Evolutionary conservation across 2,888 invertebrate genomes (phyloP), one percentile per base, ranked within the genome.

Genomic region (Brachyptera putata): DNA sequence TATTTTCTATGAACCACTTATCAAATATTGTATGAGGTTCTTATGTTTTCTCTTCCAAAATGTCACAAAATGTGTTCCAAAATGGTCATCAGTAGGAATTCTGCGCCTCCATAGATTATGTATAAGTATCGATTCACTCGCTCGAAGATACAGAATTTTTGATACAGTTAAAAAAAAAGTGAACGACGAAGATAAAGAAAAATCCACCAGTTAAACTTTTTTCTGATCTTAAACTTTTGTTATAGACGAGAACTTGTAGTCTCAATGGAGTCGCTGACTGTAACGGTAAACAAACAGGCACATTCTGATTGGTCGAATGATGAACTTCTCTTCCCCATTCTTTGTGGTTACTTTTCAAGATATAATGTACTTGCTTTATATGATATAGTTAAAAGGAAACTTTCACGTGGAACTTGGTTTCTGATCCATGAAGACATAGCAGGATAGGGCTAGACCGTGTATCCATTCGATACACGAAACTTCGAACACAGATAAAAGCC

Each of bases 181-280:
- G 24, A 24, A 46, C 22, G 46, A 24, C 21, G 46, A 46, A 24
- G 24, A 46, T 24, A 24, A 46, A 24, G 24, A 21, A 11, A 21
- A 24, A 46, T 46, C 22, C 22, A 46, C 21, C 46, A 24, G n/a
- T n/a, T 24, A 43, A 49, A 58, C 22, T 34, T 58, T 58, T 58
- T 58, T 48, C 58, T 58, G 58, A 49, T 58, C 58, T 58, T 36
- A 58, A 58, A 49, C 46, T 58, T 58, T 58, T 26, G 49, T 49
- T 49, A 22, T 13, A 30, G 21, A 46, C 24, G 24, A 46, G 46
- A 46, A 46, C 46, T 21, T 48, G 48, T 49, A 22, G 48, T 36
- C 58, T 49, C 48, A 49, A 21, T 34, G 58, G 37, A 49, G 34
- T 49, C 36, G 58, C 34, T 48, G 36, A 48, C 34, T 25, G 41